phyloP scores from a whole-genome alignment of 2,888 invertebrate species.

The Carabus problematicus region DNA sequence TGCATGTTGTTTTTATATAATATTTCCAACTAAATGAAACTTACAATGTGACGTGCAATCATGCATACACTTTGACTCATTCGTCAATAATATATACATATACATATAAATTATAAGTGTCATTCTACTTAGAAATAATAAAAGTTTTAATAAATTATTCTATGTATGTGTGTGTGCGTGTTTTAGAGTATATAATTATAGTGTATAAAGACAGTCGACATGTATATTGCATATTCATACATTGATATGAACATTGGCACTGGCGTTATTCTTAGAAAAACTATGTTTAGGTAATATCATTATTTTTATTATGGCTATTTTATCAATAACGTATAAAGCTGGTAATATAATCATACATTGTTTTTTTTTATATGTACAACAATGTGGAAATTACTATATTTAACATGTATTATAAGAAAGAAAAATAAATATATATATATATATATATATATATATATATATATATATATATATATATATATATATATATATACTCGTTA shows the following conservation, averaged over 20 bases:
- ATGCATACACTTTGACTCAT: constrained; percentile 9
- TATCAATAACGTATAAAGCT: constrained; percentile 19
- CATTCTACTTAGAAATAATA: constrained; percentile 30
- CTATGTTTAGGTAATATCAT: constrained; percentile 17
- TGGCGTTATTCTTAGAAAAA: constrained; percentile 21
- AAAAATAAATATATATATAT: too few species aligned
- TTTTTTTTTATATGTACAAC: constrained; percentile 19
- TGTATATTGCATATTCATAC: constrained; percentile 31
- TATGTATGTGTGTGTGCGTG: neutral
- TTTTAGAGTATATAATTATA: constrained; percentile 20
- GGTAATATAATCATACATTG: constrained; percentile 19
- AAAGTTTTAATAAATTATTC: constrained; percentile 29
- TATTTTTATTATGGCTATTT: constrained; percentile 28
- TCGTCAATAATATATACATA: constrained; percentile 21
- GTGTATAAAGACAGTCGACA: constrained; percentile 27
- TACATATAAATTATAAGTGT: constrained; percentile 26
- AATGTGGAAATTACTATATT: constrained; percentile 27
- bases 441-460: too few species aligned
- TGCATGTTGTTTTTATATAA: too few species aligned
- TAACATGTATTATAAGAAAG: too few species aligned
- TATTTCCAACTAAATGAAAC: too few species aligned
- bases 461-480: too few species aligned
- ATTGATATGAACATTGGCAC: neutral
- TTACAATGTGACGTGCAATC: too few species aligned
- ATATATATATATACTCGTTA: too few species aligned